A percentile compares a stretch with the other conserved stretches of the same genome.
phyloP scores from a whole-genome alignment of 2,888 invertebrate species.

The Conistra vaccinii region DNA sequence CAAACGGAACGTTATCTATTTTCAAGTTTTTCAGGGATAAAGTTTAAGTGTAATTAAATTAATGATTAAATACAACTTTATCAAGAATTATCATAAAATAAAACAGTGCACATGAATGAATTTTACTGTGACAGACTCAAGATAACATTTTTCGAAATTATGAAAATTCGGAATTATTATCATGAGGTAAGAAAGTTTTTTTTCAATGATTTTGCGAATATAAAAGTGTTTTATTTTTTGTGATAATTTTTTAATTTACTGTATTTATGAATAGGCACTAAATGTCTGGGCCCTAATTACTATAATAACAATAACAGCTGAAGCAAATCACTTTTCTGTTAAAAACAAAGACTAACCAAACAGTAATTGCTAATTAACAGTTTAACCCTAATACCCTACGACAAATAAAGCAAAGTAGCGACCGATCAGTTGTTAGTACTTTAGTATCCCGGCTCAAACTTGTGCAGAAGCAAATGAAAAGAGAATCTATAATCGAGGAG shows the following conservation, averaged over 20 bases:
- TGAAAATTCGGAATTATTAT: slow-evolving; percentile 88
- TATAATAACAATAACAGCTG: neutral
- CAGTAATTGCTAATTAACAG: slow-evolving; percentile 21
- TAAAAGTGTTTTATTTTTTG: neutral
- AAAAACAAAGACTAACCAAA: slow-evolving; percentile 2
- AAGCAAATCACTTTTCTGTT: neutral
- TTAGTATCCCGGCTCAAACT: slow-evolving; percentile 73
- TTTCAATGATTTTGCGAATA: slow-evolving; percentile 1
- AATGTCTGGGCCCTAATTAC: no score
- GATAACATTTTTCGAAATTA: slow-evolving; percentile 79
- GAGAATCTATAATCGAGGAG: slow-evolving; percentile 82
- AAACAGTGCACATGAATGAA: slow-evolving; percentile 77
- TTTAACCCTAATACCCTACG: slow-evolving; percentile 27
- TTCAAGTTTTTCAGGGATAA: slow-evolving; percentile 52
- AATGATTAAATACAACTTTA: slow-evolving; percentile 33
- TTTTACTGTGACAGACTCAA: slow-evolving; percentile 74
- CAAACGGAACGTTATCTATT: slow-evolving; percentile 28
- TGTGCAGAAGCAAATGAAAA: slow-evolving; percentile 78
- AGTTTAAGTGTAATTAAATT: slow-evolving; percentile 38
- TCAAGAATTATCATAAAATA: slow-evolving; percentile 32
- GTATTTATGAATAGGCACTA: neutral
- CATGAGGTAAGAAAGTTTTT: slow-evolving; percentile 80
- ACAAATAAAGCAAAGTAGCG: slow-evolving; percentile 36
- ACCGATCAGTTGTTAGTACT: slow-evolving; percentile 67
- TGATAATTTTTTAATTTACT: neutral